These are phyloP conservation scores for Agonopterix heracliana DNA, from an alignment of 2,888 invertebrate genomes.

Conservation along the genomic window DNA sequence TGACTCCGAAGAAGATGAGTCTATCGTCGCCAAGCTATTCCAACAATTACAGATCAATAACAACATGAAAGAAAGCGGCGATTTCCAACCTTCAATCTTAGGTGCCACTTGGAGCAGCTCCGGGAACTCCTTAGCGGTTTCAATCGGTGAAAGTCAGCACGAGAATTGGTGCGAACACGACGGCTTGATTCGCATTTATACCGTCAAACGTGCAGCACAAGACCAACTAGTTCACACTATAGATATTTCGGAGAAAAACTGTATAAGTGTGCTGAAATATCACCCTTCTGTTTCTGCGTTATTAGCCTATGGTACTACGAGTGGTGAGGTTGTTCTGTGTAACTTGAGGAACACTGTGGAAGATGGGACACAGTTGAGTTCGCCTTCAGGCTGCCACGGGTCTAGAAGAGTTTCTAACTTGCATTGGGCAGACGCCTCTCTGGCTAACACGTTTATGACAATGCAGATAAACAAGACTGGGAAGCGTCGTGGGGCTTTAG, in stretches of 20 bases:
- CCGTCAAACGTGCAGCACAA: constrained; percentile 63
- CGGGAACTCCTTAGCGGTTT: constrained; percentile 52
- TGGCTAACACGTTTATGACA: constrained; percentile 43
- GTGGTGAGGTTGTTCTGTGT: constrained; percentile 53
- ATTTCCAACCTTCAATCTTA: constrained; percentile 40
- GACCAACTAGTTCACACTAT: constrained; percentile 44
- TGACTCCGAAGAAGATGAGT: constrained; percentile 60
- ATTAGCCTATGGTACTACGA: constrained; percentile 53
- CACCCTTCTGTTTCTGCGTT: constrained; percentile 47
- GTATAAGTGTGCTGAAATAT: constrained; percentile 48
- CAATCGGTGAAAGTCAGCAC: constrained; percentile 48
- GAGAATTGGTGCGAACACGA: constrained; percentile 57
- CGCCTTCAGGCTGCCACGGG: constrained; percentile 48
- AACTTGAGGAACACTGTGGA: constrained; percentile 34
- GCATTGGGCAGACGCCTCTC: constrained; percentile 46
- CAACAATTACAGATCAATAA: constrained; percentile 43
- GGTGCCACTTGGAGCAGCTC: constrained; percentile 52
- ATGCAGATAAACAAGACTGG: constrained; percentile 49
- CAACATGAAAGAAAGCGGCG: constrained; percentile 41
- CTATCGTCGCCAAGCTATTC: constrained; percentile 36
- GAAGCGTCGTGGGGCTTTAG: constrained; percentile 47
- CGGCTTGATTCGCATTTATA: constrained; percentile 51
- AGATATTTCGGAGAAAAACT: constrained; percentile 55
- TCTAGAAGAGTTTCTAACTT: constrained; percentile 42
- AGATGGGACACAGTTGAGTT: constrained; percentile 36